These are phyloP conservation scores for Laspeyria flexula DNA, from an alignment of 2,888 invertebrate genomes.

Conservation along the genomic window DNA sequence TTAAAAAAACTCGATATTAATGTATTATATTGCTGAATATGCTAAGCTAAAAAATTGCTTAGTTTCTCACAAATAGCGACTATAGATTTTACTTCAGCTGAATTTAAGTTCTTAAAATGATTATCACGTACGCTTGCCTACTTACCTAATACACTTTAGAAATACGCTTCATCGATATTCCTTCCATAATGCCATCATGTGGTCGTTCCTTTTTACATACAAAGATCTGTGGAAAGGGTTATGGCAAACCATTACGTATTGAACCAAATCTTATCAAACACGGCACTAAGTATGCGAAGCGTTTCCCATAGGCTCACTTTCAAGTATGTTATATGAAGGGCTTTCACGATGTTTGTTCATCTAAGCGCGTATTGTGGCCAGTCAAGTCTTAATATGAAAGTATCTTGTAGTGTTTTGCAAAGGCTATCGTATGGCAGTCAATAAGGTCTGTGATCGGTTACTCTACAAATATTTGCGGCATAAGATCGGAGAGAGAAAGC, in stretches of 20 bases:
- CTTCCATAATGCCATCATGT: neutral
- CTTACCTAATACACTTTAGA: neutral
- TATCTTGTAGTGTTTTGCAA: slow-evolving; percentile 63
- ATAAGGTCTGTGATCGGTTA: slow-evolving; percentile 71
- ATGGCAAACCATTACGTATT: slow-evolving; percentile 5
- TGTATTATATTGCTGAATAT: no score
- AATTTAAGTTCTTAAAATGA: no score
- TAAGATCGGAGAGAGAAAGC: slow-evolving; percentile 59
- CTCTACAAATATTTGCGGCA: slow-evolving; percentile 74
- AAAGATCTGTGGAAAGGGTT: slow-evolving; percentile 5
- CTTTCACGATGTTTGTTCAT: slow-evolving; percentile 22
- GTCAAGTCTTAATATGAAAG: slow-evolving; percentile 40
- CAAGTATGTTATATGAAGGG: slow-evolving; percentile 14
- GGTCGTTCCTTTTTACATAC: slow-evolving; percentile 4
- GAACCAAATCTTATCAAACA: slow-evolving; percentile 15
- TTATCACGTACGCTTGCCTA: no score
- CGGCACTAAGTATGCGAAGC: neutral
- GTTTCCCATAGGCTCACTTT: slow-evolving; percentile 3
- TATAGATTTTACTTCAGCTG: no score
- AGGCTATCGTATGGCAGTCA: slow-evolving; percentile 69
- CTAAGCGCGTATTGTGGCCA: slow-evolving; percentile 13
- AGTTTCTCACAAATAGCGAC: no score
- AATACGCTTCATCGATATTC: slow-evolving; percentile 4
- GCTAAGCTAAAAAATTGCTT: no score
- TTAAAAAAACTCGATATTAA: no score